phyloP scores from a whole-genome alignment of 2,888 invertebrate genomes.

The Heteromurus nitidus region DNA sequence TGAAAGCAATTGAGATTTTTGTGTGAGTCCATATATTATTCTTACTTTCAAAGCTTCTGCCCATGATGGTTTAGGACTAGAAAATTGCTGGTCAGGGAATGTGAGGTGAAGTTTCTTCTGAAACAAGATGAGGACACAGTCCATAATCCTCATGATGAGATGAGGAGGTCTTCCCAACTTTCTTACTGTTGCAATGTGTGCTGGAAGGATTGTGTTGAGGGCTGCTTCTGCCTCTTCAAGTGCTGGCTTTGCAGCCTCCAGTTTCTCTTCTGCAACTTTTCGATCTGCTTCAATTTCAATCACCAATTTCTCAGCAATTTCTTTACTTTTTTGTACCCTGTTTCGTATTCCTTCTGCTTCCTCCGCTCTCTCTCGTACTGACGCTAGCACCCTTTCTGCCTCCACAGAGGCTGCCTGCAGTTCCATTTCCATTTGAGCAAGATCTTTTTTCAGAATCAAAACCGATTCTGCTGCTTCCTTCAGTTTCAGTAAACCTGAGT shows the following conservation, averaged over 20 bases:
- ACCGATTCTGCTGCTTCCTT: slow-evolving; percentile 97
- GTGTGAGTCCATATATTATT: neutral
- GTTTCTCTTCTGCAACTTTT: slow-evolving; percentile 90
- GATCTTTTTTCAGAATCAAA: slow-evolving; percentile 90
- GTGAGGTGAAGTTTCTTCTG: slow-evolving; percentile 90
- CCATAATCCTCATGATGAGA: slow-evolving; percentile 98
- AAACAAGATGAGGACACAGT: slow-evolving; percentile 94
- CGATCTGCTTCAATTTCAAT: slow-evolving; percentile 86
- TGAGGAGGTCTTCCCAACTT: slow-evolving; percentile 97
- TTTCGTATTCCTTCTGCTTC: slow-evolving; percentile 88
- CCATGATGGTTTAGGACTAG: slow-evolving; percentile 96
- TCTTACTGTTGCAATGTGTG: slow-evolving; percentile 95
- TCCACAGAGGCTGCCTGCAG: slow-evolving; percentile 93
- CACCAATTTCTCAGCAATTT: slow-evolving; percentile 87
- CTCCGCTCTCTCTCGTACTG: slow-evolving; percentile 94
- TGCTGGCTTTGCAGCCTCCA: slow-evolving; percentile 97
- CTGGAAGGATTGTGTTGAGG: slow-evolving; percentile 96
- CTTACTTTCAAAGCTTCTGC: slow-evolving; percentile 92
- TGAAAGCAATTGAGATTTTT: neutral
- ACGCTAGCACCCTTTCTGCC: slow-evolving; percentile 89
- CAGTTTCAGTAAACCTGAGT: slow-evolving; percentile 94
- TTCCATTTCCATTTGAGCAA: slow-evolving; percentile 96
- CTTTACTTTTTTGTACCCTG: slow-evolving; percentile 96
- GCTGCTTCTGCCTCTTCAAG: slow-evolving; percentile 96
- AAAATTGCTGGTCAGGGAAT: slow-evolving; percentile 85